phyloP scores from a whole-genome alignment of 2,797 vertebrate genomes.

The Chelon auratus region DNA sequence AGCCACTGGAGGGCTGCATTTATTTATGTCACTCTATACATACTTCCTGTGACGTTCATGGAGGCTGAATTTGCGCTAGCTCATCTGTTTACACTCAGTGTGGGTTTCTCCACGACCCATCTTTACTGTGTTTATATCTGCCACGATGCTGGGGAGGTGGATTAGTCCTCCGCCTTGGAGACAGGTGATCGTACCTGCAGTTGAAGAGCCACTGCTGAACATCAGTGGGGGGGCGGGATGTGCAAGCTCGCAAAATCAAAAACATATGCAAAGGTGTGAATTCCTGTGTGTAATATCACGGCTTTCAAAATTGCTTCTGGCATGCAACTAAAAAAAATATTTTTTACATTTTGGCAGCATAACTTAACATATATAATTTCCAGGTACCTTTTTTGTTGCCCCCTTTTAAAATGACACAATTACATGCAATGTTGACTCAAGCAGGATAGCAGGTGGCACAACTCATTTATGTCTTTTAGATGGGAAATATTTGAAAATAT shows the following conservation, averaged over 20 bases:
- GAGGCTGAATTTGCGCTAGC: slow-evolving; percentile 69
- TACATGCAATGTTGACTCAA: background rate
- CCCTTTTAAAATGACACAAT: background rate
- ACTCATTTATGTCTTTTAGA: background rate
- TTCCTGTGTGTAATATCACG: background rate
- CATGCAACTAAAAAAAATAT: background rate
- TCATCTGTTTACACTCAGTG: slow-evolving; percentile 57
- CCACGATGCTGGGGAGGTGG: slow-evolving; percentile 27
- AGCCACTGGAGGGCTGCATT: slow-evolving; percentile 85
- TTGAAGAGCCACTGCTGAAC: slow-evolving; percentile 31
- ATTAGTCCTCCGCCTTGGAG: slow-evolving; percentile 12
- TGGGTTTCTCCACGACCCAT: slow-evolving; percentile 56
- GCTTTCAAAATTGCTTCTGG: slow-evolving; percentile 23
- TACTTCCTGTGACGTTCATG: slow-evolving; percentile 81
- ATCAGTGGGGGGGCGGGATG: background rate
- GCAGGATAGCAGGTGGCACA: background rate
- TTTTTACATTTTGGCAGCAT: background rate
- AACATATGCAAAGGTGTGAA: background rate
- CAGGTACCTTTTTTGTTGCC: background rate
- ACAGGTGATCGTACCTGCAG: slow-evolving; percentile 32
- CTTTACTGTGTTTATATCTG: slow-evolving; percentile 57
- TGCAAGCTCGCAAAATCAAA: background rate
- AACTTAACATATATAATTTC: background rate
- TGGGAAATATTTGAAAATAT: background rate
- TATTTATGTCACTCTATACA: slow-evolving; percentile 84